Evolutionary conservation across 2,888 invertebrate genomes (phyloP).

Genomic region (Acronicta leporina): DNA sequence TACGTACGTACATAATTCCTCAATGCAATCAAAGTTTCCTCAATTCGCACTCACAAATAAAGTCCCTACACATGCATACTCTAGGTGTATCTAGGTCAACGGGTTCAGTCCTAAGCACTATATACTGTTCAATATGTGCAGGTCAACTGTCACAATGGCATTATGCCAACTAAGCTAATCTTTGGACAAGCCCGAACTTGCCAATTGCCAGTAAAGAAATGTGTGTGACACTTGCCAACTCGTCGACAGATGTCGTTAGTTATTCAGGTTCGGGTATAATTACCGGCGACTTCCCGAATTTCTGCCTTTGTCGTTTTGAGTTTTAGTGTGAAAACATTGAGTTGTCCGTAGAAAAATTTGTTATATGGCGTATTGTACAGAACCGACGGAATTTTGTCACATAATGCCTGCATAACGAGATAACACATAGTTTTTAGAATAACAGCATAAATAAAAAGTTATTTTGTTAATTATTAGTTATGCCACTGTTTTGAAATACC

Average conservation of each 20-base stretch:
- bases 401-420: too few relatives aligned
- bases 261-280: slow-evolving; percentile 33
- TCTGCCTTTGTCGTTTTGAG: background rate
- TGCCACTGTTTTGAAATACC: too few relatives aligned
- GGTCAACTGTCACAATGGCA: slow-evolving; percentile 65
- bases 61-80: background rate
- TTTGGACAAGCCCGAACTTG: slow-evolving; percentile 61
- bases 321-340: background rate
- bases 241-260: slow-evolving; percentile 37
- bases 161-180: slow-evolving; percentile 71
- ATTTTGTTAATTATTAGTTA: too few relatives aligned
- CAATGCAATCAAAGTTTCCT: background rate
- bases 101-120: slow-evolving; percentile 35
- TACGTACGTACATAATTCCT: background rate
- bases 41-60: slow-evolving; percentile 12
- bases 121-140: slow-evolving; percentile 51
- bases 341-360: background rate
- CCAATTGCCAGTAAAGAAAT: slow-evolving; percentile 64
- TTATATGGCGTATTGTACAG: background rate
- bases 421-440: too few relatives aligned
- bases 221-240: slow-evolving; percentile 46
- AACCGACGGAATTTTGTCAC: too few relatives aligned
- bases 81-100: slow-evolving; percentile 55
- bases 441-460: too few relatives aligned
- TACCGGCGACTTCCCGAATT: slow-evolving; percentile 5